Evolutionary conservation across 2,888 invertebrate genomes (phyloP).

Genomic region (Phengaris arion): DNA sequence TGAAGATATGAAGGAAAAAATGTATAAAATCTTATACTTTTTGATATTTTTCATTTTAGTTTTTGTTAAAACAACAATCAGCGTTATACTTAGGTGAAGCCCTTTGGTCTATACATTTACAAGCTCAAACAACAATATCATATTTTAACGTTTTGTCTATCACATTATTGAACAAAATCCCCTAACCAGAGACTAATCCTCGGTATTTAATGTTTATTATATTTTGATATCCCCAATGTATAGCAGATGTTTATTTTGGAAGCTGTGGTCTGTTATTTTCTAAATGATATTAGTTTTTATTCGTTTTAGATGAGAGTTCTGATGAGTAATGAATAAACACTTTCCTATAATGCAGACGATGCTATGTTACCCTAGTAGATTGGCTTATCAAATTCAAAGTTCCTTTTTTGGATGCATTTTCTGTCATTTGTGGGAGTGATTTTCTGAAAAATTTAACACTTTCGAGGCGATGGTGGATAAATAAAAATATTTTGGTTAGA

Average conservation of each 20-base stretch:
- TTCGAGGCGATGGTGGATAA: too few species aligned
- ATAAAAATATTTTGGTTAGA: too few species aligned
- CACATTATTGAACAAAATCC: slow-evolving; percentile 39
- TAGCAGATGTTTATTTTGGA: slow-evolving; percentile 57
- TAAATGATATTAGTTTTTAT: background rate
- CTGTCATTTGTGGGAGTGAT: background rate
- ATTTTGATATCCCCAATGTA: slow-evolving; percentile 63
- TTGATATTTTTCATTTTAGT: too few species aligned
- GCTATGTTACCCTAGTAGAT: slow-evolving; percentile 30
- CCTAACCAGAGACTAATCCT: slow-evolving; percentile 48
- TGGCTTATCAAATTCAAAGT: background rate
- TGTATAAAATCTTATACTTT: too few species aligned
- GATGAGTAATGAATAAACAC: background rate
- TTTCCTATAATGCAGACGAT: slow-evolving; percentile 35
- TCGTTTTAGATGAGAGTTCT: background rate
- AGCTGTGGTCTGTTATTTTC: slow-evolving; percentile 35
- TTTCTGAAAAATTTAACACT: background rate
- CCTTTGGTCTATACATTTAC: slow-evolving; percentile 1
- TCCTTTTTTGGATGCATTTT: background rate
- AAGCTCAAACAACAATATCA: slow-evolving; percentile 34
- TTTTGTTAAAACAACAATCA: too few species aligned
- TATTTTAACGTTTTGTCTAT: slow-evolving; percentile 35
- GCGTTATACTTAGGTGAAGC: background rate
- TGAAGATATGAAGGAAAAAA: too few species aligned
- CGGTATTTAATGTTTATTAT: slow-evolving; percentile 63